A percentile compares a stretch with the other conserved stretches of the same genome.
Evolutionary conservation across 2,888 invertebrate species (phyloP).

Genomic region (Rotaria magnacalcarata): DNA sequence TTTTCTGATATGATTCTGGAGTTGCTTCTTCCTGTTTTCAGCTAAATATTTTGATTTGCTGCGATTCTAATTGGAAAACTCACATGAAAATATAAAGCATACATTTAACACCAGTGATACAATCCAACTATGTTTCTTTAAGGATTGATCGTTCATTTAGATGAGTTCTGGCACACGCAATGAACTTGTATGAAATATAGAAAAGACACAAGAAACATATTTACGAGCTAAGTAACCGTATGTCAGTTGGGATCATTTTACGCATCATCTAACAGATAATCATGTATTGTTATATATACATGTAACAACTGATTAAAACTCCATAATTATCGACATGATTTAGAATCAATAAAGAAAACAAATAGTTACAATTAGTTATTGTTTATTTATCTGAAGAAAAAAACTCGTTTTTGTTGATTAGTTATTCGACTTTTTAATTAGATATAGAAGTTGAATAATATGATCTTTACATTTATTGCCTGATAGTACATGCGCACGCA

Average conservation of each 20-base stretch:
- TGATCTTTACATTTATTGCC: background rate
- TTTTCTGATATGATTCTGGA: background rate
- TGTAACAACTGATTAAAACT: background rate
- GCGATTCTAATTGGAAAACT: background rate
- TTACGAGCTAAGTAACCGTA: background rate
- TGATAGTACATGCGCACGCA: background rate
- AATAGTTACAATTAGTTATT: background rate
- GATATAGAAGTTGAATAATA: background rate
- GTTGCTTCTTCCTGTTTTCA: background rate
- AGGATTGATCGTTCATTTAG: background rate
- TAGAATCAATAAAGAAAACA: background rate
- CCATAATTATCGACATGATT: background rate
- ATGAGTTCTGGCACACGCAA: background rate
- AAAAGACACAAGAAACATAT: background rate
- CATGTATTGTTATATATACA: background rate
- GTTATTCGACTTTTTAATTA: background rate
- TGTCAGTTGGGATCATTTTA: background rate
- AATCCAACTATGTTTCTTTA: background rate
- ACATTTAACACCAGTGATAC: background rate
- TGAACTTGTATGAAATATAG: background rate
- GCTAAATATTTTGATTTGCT: background rate
- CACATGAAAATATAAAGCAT: background rate
- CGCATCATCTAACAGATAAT: background rate
- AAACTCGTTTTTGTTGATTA: background rate
- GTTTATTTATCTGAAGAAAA: background rate